Percentiles rank a stretch among this genome's conserved stretches.
These are phyloP conservation scores for Halcyon chelicuti DNA, from an alignment of 2,797 vertebrate species.

Conservation along the genomic window DNA sequence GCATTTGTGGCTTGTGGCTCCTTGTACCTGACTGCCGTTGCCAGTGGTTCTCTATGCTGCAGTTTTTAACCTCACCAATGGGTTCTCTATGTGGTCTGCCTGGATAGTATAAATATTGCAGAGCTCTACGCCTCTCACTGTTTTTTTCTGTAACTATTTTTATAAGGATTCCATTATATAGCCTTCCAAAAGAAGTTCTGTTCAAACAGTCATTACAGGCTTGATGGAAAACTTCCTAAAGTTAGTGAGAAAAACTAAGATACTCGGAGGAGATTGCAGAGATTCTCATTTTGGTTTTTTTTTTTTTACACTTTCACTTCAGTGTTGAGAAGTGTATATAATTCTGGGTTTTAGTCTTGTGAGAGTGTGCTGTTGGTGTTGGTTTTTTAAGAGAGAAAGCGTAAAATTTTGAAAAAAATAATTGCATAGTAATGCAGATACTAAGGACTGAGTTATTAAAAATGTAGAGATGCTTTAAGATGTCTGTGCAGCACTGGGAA, in stretches of 20 bases:
- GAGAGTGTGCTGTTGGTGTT: background rate
- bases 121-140: background rate
- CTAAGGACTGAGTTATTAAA: background rate
- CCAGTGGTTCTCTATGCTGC: background rate
- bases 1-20: background rate
- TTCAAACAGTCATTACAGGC: background rate
- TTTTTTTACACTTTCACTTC: background rate
- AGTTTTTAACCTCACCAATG: conserved; percentile 3
- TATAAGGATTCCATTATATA: background rate
- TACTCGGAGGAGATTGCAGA: background rate
- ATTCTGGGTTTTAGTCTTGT: background rate
- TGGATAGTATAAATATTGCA: conserved; percentile 27
- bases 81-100: background rate
- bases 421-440: background rate
- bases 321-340: background rate
- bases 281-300: background rate
- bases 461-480: background rate
- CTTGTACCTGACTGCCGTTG: background rate
- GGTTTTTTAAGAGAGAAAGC: background rate
- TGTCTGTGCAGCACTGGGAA: background rate
- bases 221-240: background rate
- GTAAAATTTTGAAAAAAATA: background rate
- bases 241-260: background rate
- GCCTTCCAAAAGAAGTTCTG: background rate
- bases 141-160: conserved; percentile 9